Conservation (phyloP, 1,140 invertebrate genomes). For the Drosophila bipectinata region DNA sequence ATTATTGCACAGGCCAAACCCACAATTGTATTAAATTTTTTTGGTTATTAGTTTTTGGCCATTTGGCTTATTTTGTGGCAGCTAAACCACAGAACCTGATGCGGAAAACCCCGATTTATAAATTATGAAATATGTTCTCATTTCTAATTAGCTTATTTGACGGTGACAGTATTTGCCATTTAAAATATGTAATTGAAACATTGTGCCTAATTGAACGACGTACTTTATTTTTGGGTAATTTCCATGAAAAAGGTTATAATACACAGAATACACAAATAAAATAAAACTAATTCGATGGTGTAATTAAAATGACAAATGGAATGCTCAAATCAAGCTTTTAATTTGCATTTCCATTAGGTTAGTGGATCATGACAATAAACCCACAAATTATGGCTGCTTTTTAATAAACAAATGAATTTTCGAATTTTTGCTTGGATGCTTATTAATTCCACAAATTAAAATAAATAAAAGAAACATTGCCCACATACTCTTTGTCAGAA, state of each 20-base stretch:
- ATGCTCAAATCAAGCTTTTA: not conserved
- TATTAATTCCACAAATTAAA: no score
- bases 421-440: no score
- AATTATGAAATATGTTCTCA: constrained; percentile 30
- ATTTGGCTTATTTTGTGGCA: not conserved
- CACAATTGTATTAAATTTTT: not conserved
- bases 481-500: not conserved
- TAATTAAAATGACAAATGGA: not conserved
- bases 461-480: not conserved
- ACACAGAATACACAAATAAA: not conserved
- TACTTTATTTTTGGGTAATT: constrained; percentile 13
- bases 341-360: not conserved
- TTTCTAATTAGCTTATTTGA: constrained; percentile 52
- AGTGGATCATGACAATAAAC: no score
- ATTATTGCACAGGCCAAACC: not conserved
- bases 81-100: constrained; percentile 32
- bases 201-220: constrained; percentile 45
- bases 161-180: constrained; percentile 24
- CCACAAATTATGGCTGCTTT: no score
- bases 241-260: not conserved
- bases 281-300: no score
- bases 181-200: constrained; percentile 17
- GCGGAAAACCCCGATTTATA: constrained; percentile 23
- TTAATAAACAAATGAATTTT: no score
- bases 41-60: not conserved